Evolutionary conservation across 2,888 invertebrate genomes (phyloP), one percentile per base, ranked within the genome.

Genomic region (Cryptocephalus moraei): DNA sequence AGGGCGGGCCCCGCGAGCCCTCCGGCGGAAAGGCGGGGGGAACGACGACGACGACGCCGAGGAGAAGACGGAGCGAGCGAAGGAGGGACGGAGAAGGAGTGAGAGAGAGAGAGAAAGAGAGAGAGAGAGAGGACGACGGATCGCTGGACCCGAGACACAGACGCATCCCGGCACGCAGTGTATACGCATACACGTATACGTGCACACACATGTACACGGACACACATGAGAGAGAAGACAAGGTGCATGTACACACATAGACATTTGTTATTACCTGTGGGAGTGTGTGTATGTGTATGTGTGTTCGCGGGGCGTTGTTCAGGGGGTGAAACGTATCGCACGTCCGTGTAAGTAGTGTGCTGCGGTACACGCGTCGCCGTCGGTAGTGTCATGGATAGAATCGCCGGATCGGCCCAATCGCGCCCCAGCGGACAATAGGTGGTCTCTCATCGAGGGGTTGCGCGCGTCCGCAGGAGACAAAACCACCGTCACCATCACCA

Each of bases 91-190:
- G 22, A 22, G 22, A 36, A 11, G 4, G 36, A 57, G 60, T 63
- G 55, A 66, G 67, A 66, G 66, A 59, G 59, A 57, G 61, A 62
- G 60, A n/a, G n/a, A 36, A 11, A n/a, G 36, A 57, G 60, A 64
- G 55, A 66, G 67, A 66, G 66, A 59, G 59, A 57, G 61, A 62
- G 60, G 52, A 61, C 61, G 22, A 22, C 2, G 52, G 55, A 55
- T 53, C 53, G 54, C 59, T 55, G 61, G 58, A 59, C 60, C 52
- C 51, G 58, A 55, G 22, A 22, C 22, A 22, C 69, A 71, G 70
- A 71, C 69, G 69, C 69, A 70, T 67, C 66, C 63, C 60, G 62
- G 62, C 62, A 69, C 70, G 69, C 69, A 68, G 65, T 60, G 56
- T 48, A 61, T 54, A 68, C 68, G 68, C 68, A 69, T 64, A 66